A percentile compares a stretch with the other conserved stretches of the same genome.
Conservation (phyloP, 2,888 invertebrate species). For the Eudemis profundana region DNA sequence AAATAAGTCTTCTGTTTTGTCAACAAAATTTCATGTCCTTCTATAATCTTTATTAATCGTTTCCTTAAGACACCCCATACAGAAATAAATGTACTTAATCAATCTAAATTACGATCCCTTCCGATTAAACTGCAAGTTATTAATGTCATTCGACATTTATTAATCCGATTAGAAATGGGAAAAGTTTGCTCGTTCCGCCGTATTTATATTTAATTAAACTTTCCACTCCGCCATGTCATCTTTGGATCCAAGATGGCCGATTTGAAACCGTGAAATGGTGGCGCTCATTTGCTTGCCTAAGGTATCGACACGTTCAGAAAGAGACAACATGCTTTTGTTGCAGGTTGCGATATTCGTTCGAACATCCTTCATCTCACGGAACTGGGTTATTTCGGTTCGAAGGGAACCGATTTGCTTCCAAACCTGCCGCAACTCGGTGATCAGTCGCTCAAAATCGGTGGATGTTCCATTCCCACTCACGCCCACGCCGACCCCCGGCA, state of each 20-base stretch:
- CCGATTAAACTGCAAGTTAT: conserved; percentile 39
- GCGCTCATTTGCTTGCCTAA: not conserved
- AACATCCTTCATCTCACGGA: conserved; percentile 16
- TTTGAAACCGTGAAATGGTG: too few relatives aligned
- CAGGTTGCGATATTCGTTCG: not conserved
- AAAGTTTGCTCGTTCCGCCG: conserved; percentile 30
- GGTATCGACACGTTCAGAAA: not conserved
- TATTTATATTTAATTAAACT: conserved; percentile 44
- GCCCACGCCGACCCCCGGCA: too few relatives aligned
- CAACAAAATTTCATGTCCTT: not conserved
- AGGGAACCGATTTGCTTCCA: not conserved
- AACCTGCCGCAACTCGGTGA: not conserved
- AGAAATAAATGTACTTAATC: conserved; percentile 29
- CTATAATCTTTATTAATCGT: not conserved
- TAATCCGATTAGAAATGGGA: conserved; percentile 41
- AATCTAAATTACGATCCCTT: conserved; percentile 38
- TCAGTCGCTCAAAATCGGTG: not conserved
- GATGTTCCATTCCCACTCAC: not conserved
- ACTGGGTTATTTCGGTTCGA: conserved; percentile 5
- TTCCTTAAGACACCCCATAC: not conserved
- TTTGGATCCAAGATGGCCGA: conserved; percentile 11
- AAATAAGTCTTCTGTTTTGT: too few relatives aligned
- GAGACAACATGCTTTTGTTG: not conserved
- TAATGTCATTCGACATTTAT: conserved; percentile 37
- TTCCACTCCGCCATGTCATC: conserved; percentile 22